Evolutionary conservation across 2,797 vertebrate genomes (phyloP).

Genomic region (Leuciscus waleckii): DNA sequence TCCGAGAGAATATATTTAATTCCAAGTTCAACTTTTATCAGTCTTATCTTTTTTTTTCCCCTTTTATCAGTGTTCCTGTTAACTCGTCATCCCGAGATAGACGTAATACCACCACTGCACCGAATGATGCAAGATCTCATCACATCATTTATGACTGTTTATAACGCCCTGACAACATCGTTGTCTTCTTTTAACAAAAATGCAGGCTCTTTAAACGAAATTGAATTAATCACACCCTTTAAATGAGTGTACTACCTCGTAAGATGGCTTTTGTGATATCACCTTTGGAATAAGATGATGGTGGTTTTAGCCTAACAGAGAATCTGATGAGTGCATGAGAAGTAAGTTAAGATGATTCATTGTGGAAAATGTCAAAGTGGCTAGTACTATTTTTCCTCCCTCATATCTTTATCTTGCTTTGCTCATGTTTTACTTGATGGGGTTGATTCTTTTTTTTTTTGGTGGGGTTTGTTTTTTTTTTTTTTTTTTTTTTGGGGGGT

Average conservation of each 20-base stretch:
- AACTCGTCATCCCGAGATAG: neutral
- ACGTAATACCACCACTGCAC: neutral
- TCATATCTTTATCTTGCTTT: conserved; percentile 28
- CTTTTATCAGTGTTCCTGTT: too few species aligned
- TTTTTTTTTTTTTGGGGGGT: neutral
- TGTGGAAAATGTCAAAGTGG: conserved; percentile 40
- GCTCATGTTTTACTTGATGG: conserved; percentile 33
- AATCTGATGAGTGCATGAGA: conserved; percentile 10
- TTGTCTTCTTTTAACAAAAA: neutral
- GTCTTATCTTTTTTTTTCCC: too few species aligned
- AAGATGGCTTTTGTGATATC: neutral
- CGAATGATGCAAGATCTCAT: neutral
- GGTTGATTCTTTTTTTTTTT: neutral
- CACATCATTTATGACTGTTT: neutral
- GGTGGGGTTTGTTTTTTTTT: neutral
- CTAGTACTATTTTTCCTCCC: conserved; percentile 26
- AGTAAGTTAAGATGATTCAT: conserved; percentile 40
- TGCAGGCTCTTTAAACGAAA: neutral
- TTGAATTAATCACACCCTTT: neutral
- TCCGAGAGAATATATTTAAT: neutral
- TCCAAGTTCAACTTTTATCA: neutral
- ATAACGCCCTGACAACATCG: neutral
- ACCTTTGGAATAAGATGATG: neutral
- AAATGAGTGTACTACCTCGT: neutral
- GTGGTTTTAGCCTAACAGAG: neutral